Evolutionary conservation across 2,113 vertebrate genomes (phyloP).

Genomic region (Aviceda subcristata): DNA sequence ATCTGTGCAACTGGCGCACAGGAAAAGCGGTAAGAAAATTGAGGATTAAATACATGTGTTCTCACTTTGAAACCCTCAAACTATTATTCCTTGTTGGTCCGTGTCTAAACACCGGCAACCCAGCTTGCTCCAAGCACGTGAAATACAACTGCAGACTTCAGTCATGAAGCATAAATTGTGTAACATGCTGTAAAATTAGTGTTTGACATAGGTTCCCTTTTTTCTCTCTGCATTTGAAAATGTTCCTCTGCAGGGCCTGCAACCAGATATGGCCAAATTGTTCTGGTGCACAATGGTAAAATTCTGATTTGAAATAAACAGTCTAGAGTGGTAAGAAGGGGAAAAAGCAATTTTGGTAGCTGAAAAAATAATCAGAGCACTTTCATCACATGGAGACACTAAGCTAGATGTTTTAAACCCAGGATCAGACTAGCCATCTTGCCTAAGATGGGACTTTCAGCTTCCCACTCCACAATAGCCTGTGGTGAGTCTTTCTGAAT

Average conservation of each 20-base stretch:
- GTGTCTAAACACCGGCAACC: rapidly evolving
- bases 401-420: background rate
- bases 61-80: background rate
- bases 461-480: background rate
- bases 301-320: background rate
- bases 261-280: background rate
- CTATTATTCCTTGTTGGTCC: background rate
- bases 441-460: background rate
- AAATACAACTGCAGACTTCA: background rate
- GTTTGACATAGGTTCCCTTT: background rate
- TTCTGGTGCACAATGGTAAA: too few species aligned
- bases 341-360: background rate
- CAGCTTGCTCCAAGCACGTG: background rate
- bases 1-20: background rate
- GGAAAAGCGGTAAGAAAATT: background rate
- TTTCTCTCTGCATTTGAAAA: background rate
- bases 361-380: background rate
- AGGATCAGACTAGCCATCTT: background rate
- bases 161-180: background rate
- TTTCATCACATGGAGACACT: background rate
- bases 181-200: background rate
- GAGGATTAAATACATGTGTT: rapidly evolving
- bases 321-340: background rate
- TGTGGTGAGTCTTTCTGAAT: background rate
- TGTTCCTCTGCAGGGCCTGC: background rate